Percentiles rank a stretch among this genome's conserved stretches.
phyloP scores from a whole-genome alignment of 2,113 vertebrate genomes.

The Condylura cristata region DNA sequence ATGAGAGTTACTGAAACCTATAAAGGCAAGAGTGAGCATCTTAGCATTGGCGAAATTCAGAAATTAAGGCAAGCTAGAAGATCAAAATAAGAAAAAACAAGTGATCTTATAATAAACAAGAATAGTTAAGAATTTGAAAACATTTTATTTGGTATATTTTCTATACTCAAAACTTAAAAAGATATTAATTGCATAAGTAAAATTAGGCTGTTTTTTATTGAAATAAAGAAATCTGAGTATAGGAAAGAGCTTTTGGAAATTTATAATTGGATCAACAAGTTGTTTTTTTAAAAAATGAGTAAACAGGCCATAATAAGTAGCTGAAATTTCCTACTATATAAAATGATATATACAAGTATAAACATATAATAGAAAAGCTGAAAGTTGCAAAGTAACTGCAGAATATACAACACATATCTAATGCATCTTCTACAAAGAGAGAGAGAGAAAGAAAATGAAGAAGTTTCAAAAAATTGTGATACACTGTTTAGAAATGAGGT shows the following conservation, averaged over 20 bases:
- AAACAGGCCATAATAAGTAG: neutral
- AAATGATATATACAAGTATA: neutral
- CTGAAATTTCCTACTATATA: neutral
- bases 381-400: neutral
- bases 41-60: constrained; percentile 17
- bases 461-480: neutral
- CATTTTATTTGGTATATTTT: neutral
- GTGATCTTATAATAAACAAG: neutral
- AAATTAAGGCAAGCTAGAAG: neutral
- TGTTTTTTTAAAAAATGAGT: neutral
- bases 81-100: neutral
- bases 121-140: constrained; percentile 31
- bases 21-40: neutral
- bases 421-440: neutral
- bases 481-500: neutral
- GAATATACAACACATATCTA: neutral
- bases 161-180: neutral
- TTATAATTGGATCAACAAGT: neutral
- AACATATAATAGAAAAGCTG: neutral
- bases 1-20: neutral
- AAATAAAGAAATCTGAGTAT: neutral
- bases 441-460: neutral
- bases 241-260: neutral
- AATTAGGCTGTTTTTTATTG: neutral
- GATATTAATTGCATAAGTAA: constrained; percentile 1